A percentile compares a stretch with the other conserved stretches of the same genome.
Evolutionary conservation across 2,888 invertebrate genomes (phyloP).

Genomic region (Drosophila anomalata): DNA sequence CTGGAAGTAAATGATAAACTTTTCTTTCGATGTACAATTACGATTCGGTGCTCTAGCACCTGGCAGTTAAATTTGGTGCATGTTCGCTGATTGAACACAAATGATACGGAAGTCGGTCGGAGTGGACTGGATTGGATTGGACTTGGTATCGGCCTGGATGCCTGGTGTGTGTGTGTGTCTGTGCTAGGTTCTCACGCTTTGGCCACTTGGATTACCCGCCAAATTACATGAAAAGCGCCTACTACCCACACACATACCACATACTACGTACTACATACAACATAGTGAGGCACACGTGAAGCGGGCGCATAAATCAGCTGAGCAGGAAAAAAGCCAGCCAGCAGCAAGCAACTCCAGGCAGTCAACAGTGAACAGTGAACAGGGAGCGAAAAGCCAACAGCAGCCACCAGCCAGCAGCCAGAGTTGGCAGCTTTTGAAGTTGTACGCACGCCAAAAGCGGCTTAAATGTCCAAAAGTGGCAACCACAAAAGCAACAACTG

Average conservation of each 20-base stretch:
- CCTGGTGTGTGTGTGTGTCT: conserved; percentile 27
- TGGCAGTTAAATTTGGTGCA: conserved; percentile 75
- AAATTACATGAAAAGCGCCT: conserved; percentile 80
- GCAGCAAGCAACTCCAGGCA: not conserved
- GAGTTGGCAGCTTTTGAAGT: conserved; percentile 57
- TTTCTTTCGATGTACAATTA: conserved; percentile 1
- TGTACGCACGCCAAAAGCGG: conserved; percentile 80
- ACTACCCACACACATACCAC: conserved; percentile 45
- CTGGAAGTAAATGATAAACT: not conserved
- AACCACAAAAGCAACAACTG: conserved; percentile 57
- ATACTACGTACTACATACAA: no score
- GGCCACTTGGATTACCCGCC: conserved; percentile 79
- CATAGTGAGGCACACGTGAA: conserved; percentile 26
- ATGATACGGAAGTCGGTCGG: conserved; percentile 75
- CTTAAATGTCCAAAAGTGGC: conserved; percentile 80
- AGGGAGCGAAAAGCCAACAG: conserved; percentile 14
- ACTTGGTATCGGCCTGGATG: not conserved
- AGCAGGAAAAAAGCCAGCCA: conserved; percentile 35
- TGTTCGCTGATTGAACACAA: conserved; percentile 77
- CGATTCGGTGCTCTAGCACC: conserved; percentile 55
- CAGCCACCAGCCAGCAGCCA: conserved; percentile 3
- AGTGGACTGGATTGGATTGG: conserved; percentile 6
- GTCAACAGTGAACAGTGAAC: conserved; percentile 3
- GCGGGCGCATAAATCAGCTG: conserved; percentile 76
- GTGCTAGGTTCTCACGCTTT: conserved; percentile 78